Conservation (phyloP, 2,888 invertebrate species). For the Branchinecta sandiegonensis region DNA sequence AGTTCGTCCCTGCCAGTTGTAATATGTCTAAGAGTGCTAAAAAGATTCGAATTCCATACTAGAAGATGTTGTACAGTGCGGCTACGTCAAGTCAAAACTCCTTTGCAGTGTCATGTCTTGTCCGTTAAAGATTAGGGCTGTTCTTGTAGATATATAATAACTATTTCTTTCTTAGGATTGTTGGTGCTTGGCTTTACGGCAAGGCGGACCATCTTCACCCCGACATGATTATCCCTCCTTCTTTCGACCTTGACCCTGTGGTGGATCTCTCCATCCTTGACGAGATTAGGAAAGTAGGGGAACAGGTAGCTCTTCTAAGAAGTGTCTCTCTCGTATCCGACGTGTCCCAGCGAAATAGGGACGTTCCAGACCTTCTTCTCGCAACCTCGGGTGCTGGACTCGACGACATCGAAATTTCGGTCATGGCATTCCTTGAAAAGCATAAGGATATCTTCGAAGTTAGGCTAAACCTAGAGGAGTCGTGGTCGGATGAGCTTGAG, state of each 20-base stretch:
- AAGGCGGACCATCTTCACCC: background rate
- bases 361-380: background rate
- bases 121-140: no score
- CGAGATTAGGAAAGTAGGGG: background rate
- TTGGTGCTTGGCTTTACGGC: slow-evolving; percentile 10
- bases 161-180: background rate
- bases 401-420: background rate
- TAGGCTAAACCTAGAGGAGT: background rate
- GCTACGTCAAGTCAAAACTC: no score
- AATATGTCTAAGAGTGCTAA: no score
- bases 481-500: background rate
- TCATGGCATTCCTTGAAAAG: background rate
- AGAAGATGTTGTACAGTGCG: no score
- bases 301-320: background rate
- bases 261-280: background rate
- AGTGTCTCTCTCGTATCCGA: background rate
- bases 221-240: no score
- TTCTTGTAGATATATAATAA: no score
- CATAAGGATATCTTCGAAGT: slow-evolving; percentile 5
- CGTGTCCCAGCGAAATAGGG: background rate
- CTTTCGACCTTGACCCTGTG: background rate
- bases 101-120: no score
- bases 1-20: no score
- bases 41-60: no score
- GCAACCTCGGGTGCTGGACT: background rate